Conservation (phyloP, 2,888 invertebrate species). For the Nomada lathburiana region DNA sequence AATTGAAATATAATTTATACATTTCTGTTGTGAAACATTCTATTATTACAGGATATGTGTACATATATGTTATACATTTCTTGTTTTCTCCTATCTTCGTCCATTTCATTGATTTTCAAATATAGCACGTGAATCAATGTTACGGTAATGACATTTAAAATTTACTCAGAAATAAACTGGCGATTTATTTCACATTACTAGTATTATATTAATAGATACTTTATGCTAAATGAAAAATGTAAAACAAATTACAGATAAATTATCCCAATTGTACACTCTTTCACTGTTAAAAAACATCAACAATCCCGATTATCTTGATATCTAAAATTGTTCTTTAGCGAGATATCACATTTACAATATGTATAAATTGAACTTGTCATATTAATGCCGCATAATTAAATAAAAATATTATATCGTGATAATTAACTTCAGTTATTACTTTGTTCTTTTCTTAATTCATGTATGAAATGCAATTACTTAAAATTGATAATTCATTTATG, state of each 20-base stretch:
- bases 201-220: neutral
- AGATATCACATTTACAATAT: neutral
- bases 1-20: slow-evolving; percentile 2
- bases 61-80: neutral
- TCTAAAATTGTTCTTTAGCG: neutral
- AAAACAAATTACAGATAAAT: neutral
- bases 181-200: neutral
- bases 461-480: neutral
- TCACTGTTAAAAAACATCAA: neutral
- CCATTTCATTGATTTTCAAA: slow-evolving; percentile 26
- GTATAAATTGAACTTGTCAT: too few species aligned
- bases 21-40: neutral
- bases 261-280: neutral
- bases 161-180: neutral
- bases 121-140: slow-evolving; percentile 7
- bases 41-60: neutral
- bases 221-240: neutral
- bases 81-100: neutral
- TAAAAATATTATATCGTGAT: neutral
- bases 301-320: neutral
- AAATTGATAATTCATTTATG: neutral
- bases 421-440: neutral
- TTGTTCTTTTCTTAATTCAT: neutral
- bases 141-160: neutral
- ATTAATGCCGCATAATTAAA: too few species aligned